phyloP scores from a whole-genome alignment of 2,113 vertebrate species.

The Orycteropus afer region DNA sequence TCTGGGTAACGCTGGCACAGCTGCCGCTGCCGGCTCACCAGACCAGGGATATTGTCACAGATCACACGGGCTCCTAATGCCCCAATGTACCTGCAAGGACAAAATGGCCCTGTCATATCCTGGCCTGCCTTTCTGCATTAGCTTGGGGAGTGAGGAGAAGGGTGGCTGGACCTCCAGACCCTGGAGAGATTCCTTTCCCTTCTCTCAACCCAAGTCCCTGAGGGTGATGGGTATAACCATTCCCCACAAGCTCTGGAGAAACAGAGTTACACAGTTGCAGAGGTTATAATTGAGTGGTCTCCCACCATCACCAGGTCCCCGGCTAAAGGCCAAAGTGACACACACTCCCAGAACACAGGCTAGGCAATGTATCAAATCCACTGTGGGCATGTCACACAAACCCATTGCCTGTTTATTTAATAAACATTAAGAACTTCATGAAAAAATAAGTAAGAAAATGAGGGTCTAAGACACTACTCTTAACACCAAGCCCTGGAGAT shows the following conservation, averaged over 20 bases:
- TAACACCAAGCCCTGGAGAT: constrained; percentile 41
- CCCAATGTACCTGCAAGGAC: constrained; percentile 93
- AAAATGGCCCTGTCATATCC: constrained; percentile 60
- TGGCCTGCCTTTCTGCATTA: background rate
- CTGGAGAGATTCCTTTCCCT: background rate
- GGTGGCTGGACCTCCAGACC: background rate
- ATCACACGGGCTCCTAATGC: constrained; percentile 96
- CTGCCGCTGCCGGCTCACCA: constrained; percentile 97
- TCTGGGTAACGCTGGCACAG: constrained; percentile 97
- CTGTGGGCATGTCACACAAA: constrained; percentile 52
- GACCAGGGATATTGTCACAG: constrained; percentile 97
- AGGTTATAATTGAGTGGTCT: constrained; percentile 43
- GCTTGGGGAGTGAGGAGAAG: background rate
- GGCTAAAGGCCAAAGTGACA: constrained; percentile 63
- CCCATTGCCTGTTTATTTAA: constrained; percentile 66
- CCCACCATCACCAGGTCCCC: constrained; percentile 12
- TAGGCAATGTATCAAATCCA: constrained; percentile 60
- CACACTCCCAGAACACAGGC: constrained; percentile 41
- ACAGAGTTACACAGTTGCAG: background rate
- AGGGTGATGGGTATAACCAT: background rate
- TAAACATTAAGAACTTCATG: constrained; percentile 62
- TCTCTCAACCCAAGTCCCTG: constrained; percentile 1
- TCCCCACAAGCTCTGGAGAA: constrained; percentile 40
- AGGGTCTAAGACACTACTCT: constrained; percentile 45
- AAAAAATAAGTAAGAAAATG: constrained; percentile 68